Evolutionary conservation across 2,113 vertebrate species (phyloP).

Genomic region (Dolichotis patagonum): DNA sequence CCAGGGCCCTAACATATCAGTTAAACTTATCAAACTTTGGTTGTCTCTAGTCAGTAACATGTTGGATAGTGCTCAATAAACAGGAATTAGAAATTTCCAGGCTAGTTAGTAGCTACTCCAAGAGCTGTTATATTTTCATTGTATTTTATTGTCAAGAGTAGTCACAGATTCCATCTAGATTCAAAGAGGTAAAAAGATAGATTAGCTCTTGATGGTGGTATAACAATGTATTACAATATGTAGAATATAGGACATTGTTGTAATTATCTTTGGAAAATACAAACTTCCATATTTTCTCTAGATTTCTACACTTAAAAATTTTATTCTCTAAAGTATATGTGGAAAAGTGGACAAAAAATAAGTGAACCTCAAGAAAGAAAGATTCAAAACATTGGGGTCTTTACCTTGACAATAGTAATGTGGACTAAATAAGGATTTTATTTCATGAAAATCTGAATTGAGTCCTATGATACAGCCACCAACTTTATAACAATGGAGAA

Average conservation of each 20-base stretch:
- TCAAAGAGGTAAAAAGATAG: constrained; percentile 33
- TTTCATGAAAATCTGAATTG: background rate
- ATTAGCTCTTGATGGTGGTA: background rate
- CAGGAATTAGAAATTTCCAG: constrained; percentile 22
- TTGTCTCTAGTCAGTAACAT: background rate
- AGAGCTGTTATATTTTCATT: background rate
- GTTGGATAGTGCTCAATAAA: constrained; percentile 27
- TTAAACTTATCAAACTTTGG: constrained; percentile 2
- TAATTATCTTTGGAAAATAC: background rate
- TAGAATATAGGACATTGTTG: constrained; percentile 1
- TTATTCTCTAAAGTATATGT: background rate
- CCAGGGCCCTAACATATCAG: background rate
- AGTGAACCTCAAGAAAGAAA: background rate
- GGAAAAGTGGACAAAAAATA: background rate
- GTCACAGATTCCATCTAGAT: constrained; percentile 4
- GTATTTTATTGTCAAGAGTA: constrained; percentile 40
- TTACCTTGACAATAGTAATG: background rate
- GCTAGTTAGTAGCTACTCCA: constrained; percentile 16
- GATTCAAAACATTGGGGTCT: background rate
- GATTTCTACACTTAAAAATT: constrained; percentile 6
- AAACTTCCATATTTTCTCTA: constrained; percentile 1
- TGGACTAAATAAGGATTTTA: background rate
- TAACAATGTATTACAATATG: background rate
- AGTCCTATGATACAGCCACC: constrained; percentile 12
- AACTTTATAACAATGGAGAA: constrained; percentile 43